These are phyloP conservation scores for Xenopus borealis DNA, from an alignment of 2,113 vertebrate species.

Conservation along the genomic window DNA sequence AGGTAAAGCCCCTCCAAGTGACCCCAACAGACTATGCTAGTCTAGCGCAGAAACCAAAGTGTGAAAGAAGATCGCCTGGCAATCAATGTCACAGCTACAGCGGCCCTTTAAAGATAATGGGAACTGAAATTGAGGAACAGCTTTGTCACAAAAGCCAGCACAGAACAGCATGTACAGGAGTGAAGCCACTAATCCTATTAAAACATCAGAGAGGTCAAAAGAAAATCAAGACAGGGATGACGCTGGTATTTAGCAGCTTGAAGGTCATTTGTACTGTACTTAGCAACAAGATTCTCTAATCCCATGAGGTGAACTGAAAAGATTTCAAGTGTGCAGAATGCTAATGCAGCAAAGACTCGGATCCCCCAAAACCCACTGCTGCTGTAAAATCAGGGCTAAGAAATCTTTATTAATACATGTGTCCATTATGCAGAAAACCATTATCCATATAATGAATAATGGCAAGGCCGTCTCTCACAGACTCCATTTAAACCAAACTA, in stretches of 20 bases:
- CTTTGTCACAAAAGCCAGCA: slow-evolving; percentile 16
- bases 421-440: too few relatives aligned
- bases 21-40: too few relatives aligned
- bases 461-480: too few relatives aligned
- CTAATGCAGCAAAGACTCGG: neutral
- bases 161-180: neutral
- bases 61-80: too few relatives aligned
- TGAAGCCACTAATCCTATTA: slow-evolving; percentile 11
- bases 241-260: slow-evolving; percentile 1
- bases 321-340: neutral
- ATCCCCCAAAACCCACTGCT: neutral
- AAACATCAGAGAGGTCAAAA: neutral
- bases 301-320: neutral
- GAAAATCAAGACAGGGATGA: slow-evolving; percentile 3
- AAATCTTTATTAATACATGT: too few relatives aligned
- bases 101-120: too few relatives aligned
- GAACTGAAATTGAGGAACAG: neutral
- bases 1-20: too few relatives aligned
- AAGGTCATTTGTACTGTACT: slow-evolving; percentile 1
- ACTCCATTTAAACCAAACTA: too few relatives aligned
- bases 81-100: too few relatives aligned
- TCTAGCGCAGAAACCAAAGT: too few relatives aligned
- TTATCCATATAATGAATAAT: too few relatives aligned
- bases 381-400: too few relatives aligned
- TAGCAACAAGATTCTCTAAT: neutral